Evolutionary conservation across 2,888 invertebrate species (phyloP).

Genomic region (Hanleya hanleyi): DNA sequence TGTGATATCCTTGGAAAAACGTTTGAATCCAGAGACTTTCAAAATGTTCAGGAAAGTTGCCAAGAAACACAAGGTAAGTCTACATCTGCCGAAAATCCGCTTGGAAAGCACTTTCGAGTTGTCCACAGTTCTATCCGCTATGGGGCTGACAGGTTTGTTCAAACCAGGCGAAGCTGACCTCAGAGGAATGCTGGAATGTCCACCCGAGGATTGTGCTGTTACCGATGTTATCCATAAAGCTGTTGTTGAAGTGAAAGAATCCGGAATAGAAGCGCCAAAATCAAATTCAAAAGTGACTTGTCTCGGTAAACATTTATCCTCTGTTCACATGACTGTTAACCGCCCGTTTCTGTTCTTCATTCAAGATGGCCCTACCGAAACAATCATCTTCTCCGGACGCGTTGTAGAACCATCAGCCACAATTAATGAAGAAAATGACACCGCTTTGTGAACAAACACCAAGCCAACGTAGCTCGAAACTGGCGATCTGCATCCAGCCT

Average conservation of each 20-base stretch:
- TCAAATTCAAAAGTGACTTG: constrained; percentile 43
- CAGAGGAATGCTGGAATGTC: constrained; percentile 53
- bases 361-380: constrained; percentile 22
- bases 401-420: not conserved
- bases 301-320: not conserved
- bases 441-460: no score
- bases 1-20: constrained; percentile 29
- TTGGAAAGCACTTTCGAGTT: constrained; percentile 49
- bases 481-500: no score
- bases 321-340: constrained; percentile 45
- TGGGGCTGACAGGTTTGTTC: constrained; percentile 65
- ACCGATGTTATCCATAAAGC: constrained; percentile 68
- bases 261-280: constrained; percentile 70
- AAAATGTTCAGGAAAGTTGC: constrained; percentile 14
- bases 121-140: constrained; percentile 37
- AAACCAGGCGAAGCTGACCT: constrained; percentile 54
- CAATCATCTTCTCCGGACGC: constrained; percentile 32
- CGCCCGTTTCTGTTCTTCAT: constrained; percentile 69
- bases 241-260: constrained; percentile 69
- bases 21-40: constrained; percentile 16
- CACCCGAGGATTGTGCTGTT: constrained; percentile 46
- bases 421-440: not conserved
- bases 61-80: constrained; percentile 19
- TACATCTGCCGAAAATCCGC: constrained; percentile 58
- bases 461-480: no score